A percentile compares a stretch with the other conserved stretches of the same genome.
Evolutionary conservation across 1,140 invertebrate species (phyloP).

Genomic region (Littorina saxatilis): DNA sequence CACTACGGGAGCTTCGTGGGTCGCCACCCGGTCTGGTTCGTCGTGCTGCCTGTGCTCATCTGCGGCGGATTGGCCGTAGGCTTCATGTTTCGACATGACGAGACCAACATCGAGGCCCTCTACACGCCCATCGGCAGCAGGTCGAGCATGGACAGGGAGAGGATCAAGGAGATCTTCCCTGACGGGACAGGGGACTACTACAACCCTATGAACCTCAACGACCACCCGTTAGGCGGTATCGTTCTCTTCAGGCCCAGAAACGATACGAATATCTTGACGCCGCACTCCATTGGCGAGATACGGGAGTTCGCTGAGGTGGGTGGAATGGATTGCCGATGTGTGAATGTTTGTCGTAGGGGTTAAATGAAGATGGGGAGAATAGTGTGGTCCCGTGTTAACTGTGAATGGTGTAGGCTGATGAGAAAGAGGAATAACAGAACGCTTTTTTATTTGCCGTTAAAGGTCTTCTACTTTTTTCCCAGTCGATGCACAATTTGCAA

Average conservation of each 20-base stretch:
- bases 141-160: conserved; percentile 36
- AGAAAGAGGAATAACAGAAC: too few relatives aligned
- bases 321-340: too few relatives aligned
- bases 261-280: conserved; percentile 15
- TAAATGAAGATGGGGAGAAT: too few relatives aligned
- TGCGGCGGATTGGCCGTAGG: conserved; percentile 37
- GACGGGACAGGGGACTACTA: conserved; percentile 36
- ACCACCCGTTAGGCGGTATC: not conserved
- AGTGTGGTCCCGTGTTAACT: too few relatives aligned
- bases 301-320: conserved; percentile 5
- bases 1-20: conserved; percentile 41
- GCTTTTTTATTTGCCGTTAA: too few relatives aligned
- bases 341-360: too few relatives aligned
- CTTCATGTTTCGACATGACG: conserved; percentile 32
- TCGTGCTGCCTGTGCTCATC: conserved; percentile 33
- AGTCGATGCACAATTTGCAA: too few relatives aligned
- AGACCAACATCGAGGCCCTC: conserved; percentile 41
- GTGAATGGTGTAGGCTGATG: too few relatives aligned
- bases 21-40: conserved; percentile 34
- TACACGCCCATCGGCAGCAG: conserved; percentile 42
- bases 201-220: conserved; percentile 35
- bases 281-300: conserved; percentile 23
- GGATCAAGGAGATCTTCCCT: conserved; percentile 30
- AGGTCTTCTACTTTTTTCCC: too few relatives aligned
- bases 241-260: conserved; percentile 21